phyloP scores from a whole-genome alignment of 2,888 invertebrate genomes.

The Lasiommata megera region DNA sequence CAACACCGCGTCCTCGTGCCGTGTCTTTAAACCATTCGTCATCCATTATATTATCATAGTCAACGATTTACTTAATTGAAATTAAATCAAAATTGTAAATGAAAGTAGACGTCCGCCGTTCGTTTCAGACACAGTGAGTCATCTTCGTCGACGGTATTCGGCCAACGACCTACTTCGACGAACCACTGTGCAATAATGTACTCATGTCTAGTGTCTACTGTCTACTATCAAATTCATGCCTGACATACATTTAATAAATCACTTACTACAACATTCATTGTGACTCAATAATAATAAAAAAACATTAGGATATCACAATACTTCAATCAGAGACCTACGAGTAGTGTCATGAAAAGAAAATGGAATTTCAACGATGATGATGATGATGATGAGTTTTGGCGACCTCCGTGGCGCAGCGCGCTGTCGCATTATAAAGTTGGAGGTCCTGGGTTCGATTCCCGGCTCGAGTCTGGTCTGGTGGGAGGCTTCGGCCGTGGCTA shows the following conservation, averaged over 20 bases:
- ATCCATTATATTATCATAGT: slow-evolving; percentile 7
- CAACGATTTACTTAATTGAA: slow-evolving; percentile 22
- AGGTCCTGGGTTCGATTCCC: too few relatives aligned
- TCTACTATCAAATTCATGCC: slow-evolving; percentile 11
- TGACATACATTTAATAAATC: background rate
- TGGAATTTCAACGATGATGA: too few relatives aligned
- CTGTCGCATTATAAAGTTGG: too few relatives aligned
- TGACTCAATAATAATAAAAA: background rate
- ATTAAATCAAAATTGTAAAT: slow-evolving; percentile 36
- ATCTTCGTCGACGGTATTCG: slow-evolving; percentile 64
- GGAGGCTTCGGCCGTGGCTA: too few relatives aligned
- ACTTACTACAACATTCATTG: background rate
- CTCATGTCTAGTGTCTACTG: slow-evolving; percentile 17
- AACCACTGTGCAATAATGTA: slow-evolving; percentile 37
- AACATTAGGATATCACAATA: background rate
- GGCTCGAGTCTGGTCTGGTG: too few relatives aligned
- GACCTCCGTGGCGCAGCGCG: too few relatives aligned
- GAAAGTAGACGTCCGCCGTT: slow-evolving; percentile 43
- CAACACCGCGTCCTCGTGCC: slow-evolving; percentile 54
- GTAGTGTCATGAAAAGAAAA: too few relatives aligned
- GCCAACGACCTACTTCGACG: slow-evolving; percentile 73
- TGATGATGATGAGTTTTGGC: too few relatives aligned
- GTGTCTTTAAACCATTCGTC: slow-evolving; percentile 30
- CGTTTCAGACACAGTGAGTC: slow-evolving; percentile 60
- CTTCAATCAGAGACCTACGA: too few relatives aligned